Evolutionary conservation across 1,140 invertebrate genomes (phyloP).

Genomic region (Melipona quadrifasciata): DNA sequence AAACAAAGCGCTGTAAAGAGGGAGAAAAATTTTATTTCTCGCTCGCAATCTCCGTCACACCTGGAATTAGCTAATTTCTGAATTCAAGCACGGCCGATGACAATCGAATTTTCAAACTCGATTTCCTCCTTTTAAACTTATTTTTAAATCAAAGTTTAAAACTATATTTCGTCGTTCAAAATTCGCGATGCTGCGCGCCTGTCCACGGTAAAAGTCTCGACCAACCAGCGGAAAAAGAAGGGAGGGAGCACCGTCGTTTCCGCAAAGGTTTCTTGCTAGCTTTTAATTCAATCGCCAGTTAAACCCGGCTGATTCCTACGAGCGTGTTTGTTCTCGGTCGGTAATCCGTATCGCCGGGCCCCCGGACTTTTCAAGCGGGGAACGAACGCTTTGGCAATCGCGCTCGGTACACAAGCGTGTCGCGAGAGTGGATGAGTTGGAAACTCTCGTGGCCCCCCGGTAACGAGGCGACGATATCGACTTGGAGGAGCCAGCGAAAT

Average conservation of each 20-base stretch:
- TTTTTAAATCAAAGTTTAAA: too few relatives aligned
- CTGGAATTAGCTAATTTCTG: too few relatives aligned
- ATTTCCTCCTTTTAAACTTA: too few relatives aligned
- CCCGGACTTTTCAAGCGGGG: neutral
- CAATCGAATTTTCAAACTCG: too few relatives aligned
- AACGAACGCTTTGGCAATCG: slow-evolving; percentile 21
- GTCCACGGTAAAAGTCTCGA: neutral
- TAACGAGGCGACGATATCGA: slow-evolving; percentile 29
- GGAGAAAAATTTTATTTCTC: too few relatives aligned
- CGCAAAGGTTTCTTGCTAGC: neutral
- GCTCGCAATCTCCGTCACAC: too few relatives aligned
- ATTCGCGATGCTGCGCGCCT: too few relatives aligned
- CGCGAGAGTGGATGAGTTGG: slow-evolving; percentile 15
- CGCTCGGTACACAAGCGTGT: slow-evolving; percentile 8
- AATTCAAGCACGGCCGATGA: too few relatives aligned
- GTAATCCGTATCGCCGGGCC: neutral
- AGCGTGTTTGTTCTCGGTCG: neutral
- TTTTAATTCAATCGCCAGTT: neutral
- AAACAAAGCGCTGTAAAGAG: too few relatives aligned
- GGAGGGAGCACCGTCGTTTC: neutral
- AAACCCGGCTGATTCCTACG: too few relatives aligned
- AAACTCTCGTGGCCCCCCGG: neutral
- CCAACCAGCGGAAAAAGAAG: too few relatives aligned
- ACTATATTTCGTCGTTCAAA: too few relatives aligned
- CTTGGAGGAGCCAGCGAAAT: neutral